Evolutionary conservation across 2,113 vertebrate species (phyloP).

Genomic region (Gobiocypris rarus): DNA sequence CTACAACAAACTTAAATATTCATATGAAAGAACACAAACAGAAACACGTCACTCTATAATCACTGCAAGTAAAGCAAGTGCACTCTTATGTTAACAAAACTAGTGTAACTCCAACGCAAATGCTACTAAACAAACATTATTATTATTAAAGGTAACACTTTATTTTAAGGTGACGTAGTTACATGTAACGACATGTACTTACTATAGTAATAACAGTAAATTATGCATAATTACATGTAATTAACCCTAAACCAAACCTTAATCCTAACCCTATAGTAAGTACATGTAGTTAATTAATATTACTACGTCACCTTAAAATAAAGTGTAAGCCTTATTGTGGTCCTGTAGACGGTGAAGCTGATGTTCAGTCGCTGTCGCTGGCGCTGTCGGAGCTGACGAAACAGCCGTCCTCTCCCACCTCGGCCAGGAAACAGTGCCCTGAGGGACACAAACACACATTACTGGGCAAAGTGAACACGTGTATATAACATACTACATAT

Average conservation of each 20-base stretch:
- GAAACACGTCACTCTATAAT: neutral
- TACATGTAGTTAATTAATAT: too few relatives aligned
- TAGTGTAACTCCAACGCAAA: neutral
- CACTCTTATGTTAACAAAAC: neutral
- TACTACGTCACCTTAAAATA: too few relatives aligned
- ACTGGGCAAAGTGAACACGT: too few relatives aligned
- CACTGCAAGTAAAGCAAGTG: neutral
- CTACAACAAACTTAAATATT: neutral
- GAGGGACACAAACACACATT: neutral
- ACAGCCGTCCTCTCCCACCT: slow-evolving; percentile 57
- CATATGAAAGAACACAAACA: neutral
- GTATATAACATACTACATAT: too few relatives aligned
- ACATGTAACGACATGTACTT: too few relatives aligned
- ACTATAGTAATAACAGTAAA: too few relatives aligned
- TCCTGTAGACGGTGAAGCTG: neutral
- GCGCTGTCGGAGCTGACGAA: slow-evolving; percentile 63
- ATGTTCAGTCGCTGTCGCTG: slow-evolving; percentile 71
- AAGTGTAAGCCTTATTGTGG: too few relatives aligned
- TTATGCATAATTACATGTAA: too few relatives aligned
- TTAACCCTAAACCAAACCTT: too few relatives aligned
- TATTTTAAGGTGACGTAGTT: too few relatives aligned
- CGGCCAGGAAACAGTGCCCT: slow-evolving; percentile 63
- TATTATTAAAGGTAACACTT: neutral
- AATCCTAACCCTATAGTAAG: too few relatives aligned
- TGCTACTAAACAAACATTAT: neutral